Evolutionary conservation across 2,797 vertebrate genomes (phyloP), one percentile per base, ranked within the genome.

Genomic region (Sebastes baramenuke): DNA sequence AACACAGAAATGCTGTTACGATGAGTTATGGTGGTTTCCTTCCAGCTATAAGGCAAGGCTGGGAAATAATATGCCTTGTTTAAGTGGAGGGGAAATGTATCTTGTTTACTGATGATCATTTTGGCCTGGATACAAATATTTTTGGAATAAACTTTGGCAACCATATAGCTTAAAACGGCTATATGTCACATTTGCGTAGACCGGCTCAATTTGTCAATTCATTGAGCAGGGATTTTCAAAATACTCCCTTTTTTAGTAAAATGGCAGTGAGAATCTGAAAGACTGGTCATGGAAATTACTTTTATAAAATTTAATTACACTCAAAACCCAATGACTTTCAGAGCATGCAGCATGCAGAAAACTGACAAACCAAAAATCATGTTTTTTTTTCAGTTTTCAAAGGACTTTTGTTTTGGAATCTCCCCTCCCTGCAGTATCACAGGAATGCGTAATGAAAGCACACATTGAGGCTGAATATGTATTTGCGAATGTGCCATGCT

Each of bases 361-460:
- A 67, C 68, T 55, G 62, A 81, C 67, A 80, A 77, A 87, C 54
- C 20, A 29, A 76, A 80, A 84, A 79, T 71, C 59, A 52, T 78
- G 80, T 74, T 24, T 10, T 3, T 62, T 91, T 84, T 87, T 84
- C 24, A 46, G 72, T 87, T 89, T 87, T 89, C 71, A 89, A 83
- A 86, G 77, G 77, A 87, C 79, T 92, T 91, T 88, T 91, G 79
- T 90, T 89, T 92, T 91, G 88, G 82, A 91, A 87, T 91, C 83
- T 93, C 86, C 86, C 86, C 88, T 85, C 89, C 79, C 86, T 91
- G 88, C 67, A 77, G 85, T 90, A 93, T 91, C 88, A 87, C 75
- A 91, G 90, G 90, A 93, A 93, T 91, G 86, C 36, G 71, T 87
- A 89, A 85, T 93, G 86, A 91, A 92, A 92, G 87, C 88, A 90